Base-by-base conservation (phyloP, 2,888 invertebrate species). In the Lochmaea crataegi region DNA sequence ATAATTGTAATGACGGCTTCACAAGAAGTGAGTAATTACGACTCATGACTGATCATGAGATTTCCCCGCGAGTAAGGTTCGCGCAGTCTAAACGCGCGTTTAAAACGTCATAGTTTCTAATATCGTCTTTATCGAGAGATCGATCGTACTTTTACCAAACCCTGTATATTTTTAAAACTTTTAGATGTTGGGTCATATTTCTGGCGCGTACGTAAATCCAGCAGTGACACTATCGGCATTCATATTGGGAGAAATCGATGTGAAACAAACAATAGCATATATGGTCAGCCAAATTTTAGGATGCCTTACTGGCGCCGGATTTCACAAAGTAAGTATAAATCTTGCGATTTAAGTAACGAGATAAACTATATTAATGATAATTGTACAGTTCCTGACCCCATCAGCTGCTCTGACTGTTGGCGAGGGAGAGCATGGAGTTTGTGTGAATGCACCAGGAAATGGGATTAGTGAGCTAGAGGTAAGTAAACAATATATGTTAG, bases 171-270 rank as follows among this genome's bases (percentile, higher is more conserved):
- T 48, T 32, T 53, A 14, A 42, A 56, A 58, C 64, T 87, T 87
- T 71, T 86, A 92, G 89, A 91, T 91, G 70, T 92, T 94, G 76
- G 94, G 93, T 1, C 94, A 94, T 82, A 89, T 94, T 65, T 94
- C 94, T 56, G 93, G 93, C n/a, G 92, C 94, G 0, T 93, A 93
- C 82, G 87, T 94, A 81, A 95, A 95, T 85, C 94, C 94, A 0
- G 90, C 92, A 0, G 92, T 94, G 2, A 92, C 94, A 0, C 83
- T 93, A 4, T 91, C 91, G 0, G 90, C 93, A 0, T 86, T 90
- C 1, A 86, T 93, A 48, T 88, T 90, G 82, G 90, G 91, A 0
- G 85, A 87, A 53, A 89, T 89, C 67, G 86, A 90, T 1, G 80
- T 89, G 3, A 83, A 87, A 11, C 87, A 92, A 72, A 91, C 90